These are phyloP conservation scores for Sakesphorus luctuosus DNA, from an alignment of 2,113 vertebrate species.

Conservation along the genomic window DNA sequence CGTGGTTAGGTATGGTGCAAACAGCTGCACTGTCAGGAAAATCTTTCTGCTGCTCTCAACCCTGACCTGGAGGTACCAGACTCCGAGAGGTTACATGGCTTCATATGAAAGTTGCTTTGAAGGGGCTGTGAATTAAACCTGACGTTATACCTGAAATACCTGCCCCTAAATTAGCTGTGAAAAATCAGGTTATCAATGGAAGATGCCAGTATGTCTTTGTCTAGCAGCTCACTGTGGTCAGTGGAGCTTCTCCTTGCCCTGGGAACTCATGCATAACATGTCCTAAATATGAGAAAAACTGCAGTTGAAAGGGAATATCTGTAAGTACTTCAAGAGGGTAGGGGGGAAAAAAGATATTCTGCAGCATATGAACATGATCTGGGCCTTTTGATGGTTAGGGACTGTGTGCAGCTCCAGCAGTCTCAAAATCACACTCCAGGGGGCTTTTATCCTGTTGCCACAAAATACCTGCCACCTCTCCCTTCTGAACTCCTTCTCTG, in stretches of 20 bases:
- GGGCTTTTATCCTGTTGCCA: background rate
- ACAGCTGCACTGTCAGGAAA: constrained; percentile 63
- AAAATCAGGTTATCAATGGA: constrained; percentile 46
- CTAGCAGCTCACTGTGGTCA: constrained; percentile 26
- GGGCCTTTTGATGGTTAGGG: background rate
- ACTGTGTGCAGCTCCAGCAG: rapidly evolving
- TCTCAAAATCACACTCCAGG: background rate
- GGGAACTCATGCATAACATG: background rate
- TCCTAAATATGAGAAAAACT: background rate
- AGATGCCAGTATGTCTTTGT: constrained; percentile 17
- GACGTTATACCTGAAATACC: constrained; percentile 64
- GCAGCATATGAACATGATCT: background rate
- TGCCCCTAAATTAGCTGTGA: constrained; percentile 64
- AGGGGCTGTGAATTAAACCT: constrained; percentile 55
- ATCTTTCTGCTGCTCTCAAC: constrained; percentile 55
- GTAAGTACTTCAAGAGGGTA: background rate
- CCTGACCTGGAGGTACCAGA: constrained; percentile 58
- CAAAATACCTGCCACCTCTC: background rate
- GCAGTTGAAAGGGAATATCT: background rate
- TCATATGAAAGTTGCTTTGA: constrained; percentile 38
- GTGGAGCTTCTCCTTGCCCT: background rate
- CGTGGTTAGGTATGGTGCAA: constrained; percentile 45
- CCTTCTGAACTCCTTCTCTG: background rate
- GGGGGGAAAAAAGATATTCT: background rate
- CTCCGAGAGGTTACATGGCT: background rate